A percentile compares a stretch with the other conserved stretches of the same genome.
Evolutionary conservation across 1,140 invertebrate genomes (phyloP).

Genomic region (Ericerus pela): DNA sequence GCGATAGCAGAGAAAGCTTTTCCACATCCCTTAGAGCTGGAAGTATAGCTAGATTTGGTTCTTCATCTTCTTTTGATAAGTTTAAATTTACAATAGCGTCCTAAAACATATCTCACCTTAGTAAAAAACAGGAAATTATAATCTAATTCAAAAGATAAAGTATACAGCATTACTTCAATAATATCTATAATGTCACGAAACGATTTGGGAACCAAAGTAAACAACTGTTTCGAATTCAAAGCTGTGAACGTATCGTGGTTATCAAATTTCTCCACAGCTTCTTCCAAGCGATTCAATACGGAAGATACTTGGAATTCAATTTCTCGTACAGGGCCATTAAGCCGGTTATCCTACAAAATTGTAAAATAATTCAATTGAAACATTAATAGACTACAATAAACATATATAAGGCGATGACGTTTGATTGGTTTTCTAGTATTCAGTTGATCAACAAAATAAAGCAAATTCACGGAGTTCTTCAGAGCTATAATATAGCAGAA

Average conservation of each 20-base stretch:
- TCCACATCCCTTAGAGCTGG: conserved; percentile 41
- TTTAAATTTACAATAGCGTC: conserved; percentile 37
- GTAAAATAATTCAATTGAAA: too few relatives aligned
- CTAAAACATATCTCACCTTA: conserved; percentile 29
- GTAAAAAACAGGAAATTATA: conserved; percentile 28
- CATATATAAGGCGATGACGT: too few relatives aligned
- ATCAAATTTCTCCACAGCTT: conserved; percentile 34
- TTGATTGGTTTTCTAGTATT: too few relatives aligned
- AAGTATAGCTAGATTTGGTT: conserved; percentile 32
- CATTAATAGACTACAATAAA: too few relatives aligned
- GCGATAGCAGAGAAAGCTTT: conserved; percentile 50
- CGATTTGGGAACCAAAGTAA: background rate
- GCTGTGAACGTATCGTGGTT: conserved; percentile 4
- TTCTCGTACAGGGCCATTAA: conserved; percentile 31
- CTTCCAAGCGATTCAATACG: conserved; percentile 45
- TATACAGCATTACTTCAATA: conserved; percentile 24
- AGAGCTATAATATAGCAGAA: too few relatives aligned
- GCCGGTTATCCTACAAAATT: background rate
- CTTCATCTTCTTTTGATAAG: conserved; percentile 29
- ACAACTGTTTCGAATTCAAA: conserved; percentile 4
- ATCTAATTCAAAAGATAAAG: background rate
- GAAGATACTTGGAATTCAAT: conserved; percentile 50
- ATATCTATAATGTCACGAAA: conserved; percentile 20
- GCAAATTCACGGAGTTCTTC: too few relatives aligned
- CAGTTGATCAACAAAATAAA: too few relatives aligned